Base-by-base conservation (phyloP, 2,888 invertebrate species). In the Platycnemis pennipes region DNA sequence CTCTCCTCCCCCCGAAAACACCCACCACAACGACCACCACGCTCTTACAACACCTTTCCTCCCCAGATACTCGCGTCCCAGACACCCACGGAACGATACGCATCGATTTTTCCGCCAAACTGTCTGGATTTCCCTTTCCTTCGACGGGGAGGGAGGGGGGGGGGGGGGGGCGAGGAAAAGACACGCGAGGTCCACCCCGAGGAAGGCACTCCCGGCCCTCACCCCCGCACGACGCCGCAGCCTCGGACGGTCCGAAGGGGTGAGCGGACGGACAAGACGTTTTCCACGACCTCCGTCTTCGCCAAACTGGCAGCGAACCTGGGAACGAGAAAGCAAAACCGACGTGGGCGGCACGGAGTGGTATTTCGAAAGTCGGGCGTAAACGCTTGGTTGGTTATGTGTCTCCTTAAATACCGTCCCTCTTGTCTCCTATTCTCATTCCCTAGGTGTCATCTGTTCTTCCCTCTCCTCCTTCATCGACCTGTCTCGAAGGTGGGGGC, bases 381-480 rank as follows among this genome's bases (percentile, higher is more conserved):
- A 87, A 87, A 87, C 87, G 87, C 87, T 87, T 87, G 87, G 87
- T 87, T 87, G 87, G 87, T 87, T 87, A 87, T 87, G 87, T 45
- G 44, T 87, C 87, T 87, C 87, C 87, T 87, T 44, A 45, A 87
- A 87, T 46, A 44, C 45, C 44, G 45, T 46, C 87, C 5, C 37
- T 4, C 13, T n/a, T n/a, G n/a, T n/a, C n/a, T n/a, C n/a, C n/a
- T n/a, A n/a, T n/a, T n/a, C n/a, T n/a, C n/a, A n/a, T n/a, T n/a
- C n/a, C n/a, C n/a, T n/a, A n/a, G n/a, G n/a, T n/a, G n/a, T n/a
- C n/a, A n/a, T n/a, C n/a, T n/a, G n/a, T n/a, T n/a, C n/a, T 26
- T 37, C 13, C 77, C 11, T 31, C 77, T 13, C 13, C 77, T 77
- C 77, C 77, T 19, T 49, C 13, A 49, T 49, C 49, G 4, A 49